A percentile compares a stretch with the other conserved stretches of the same genome.
Conservation (phyloP, 2,113 vertebrate genomes). For the Melierax canorus region DNA sequence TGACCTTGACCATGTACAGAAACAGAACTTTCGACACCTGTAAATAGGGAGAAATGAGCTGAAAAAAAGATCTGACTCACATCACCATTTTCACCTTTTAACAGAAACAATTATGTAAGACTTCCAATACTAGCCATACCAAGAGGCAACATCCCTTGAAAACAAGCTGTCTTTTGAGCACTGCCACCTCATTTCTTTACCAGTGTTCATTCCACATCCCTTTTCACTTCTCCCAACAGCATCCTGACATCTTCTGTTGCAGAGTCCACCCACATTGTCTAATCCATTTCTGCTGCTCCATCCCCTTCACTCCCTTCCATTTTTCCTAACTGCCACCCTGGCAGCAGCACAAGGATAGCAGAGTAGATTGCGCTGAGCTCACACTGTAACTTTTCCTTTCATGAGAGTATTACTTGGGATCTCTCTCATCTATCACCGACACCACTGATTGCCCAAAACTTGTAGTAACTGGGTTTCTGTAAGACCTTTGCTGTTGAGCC, state of each 20-base stretch:
- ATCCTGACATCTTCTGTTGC: neutral
- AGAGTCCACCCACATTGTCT: accelerated
- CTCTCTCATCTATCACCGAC: accelerated
- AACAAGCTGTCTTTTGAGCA: neutral
- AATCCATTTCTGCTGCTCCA: neutral
- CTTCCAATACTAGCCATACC: neutral
- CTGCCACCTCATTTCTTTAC: neutral
- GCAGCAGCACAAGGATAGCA: accelerated
- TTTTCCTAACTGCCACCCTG: neutral
- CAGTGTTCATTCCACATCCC: neutral
- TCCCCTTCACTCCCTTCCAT: accelerated
- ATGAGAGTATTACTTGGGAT: accelerated
- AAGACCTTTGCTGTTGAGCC: neutral
- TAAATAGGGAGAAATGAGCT: neutral
- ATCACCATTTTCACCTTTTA: neutral
- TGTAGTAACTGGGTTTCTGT: accelerated
- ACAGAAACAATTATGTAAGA: neutral
- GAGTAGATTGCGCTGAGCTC: neutral
- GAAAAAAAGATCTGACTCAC: neutral
- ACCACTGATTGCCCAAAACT: neutral
- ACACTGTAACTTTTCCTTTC: neutral
- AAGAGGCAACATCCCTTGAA: neutral
- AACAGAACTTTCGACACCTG: neutral
- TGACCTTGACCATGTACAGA: neutral
- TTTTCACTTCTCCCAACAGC: neutral